Evolutionary conservation across 2,113 vertebrate genomes (phyloP).

Genomic region (Tretioscincus oriximinensis): DNA sequence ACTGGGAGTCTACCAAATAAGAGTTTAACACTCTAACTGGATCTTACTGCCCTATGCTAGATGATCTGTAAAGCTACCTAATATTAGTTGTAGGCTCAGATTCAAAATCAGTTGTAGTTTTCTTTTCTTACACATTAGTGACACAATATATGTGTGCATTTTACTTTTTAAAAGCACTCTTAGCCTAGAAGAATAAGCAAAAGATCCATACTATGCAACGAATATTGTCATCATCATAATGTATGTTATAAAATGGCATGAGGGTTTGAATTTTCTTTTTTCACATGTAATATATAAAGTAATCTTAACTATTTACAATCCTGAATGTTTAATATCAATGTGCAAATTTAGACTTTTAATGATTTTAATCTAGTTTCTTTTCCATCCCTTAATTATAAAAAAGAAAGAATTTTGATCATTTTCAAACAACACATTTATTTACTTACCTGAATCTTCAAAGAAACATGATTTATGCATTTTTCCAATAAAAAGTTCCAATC

Average conservation of each 20-base stretch:
- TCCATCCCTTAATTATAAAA: slow-evolving; percentile 9
- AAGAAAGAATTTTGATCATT: background rate
- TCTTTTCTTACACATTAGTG: too few relatives aligned
- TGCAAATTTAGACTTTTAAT: background rate
- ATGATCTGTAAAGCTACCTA: too few relatives aligned
- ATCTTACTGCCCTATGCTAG: too few relatives aligned
- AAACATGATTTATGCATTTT: slow-evolving; percentile 99
- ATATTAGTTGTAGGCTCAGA: too few relatives aligned
- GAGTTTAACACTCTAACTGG: too few relatives aligned
- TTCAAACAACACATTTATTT: background rate
- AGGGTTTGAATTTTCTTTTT: background rate
- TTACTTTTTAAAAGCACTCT: background rate
- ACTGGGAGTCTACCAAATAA: too few relatives aligned
- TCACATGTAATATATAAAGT: background rate
- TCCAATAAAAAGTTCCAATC: slow-evolving; percentile 99
- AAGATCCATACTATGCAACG: background rate
- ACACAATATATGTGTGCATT: background rate
- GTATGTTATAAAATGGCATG: background rate
- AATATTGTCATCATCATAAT: background rate
- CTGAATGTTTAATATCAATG: background rate
- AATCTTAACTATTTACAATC: background rate
- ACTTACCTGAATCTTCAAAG: slow-evolving; percentile 84
- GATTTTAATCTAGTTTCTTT: background rate
- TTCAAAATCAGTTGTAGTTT: too few relatives aligned
- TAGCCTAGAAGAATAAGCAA: background rate